Evolutionary conservation across 2,888 invertebrate species (phyloP).

Genomic region (Yponomeuta cagnagella): DNA sequence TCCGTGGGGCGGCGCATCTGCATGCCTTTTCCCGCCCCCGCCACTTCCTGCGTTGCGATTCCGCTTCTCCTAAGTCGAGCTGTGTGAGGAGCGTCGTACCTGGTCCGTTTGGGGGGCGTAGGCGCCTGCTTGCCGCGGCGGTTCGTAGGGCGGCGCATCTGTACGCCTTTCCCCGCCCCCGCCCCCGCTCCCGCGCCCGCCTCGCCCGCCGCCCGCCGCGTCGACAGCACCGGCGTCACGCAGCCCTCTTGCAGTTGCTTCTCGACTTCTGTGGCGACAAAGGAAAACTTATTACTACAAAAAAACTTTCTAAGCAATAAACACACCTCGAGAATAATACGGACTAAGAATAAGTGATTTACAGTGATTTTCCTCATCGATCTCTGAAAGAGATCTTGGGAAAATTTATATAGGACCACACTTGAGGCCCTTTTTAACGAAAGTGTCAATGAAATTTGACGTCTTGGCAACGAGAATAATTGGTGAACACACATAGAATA

Average conservation of each 20-base stretch:
- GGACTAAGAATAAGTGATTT: background rate
- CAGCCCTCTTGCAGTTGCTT: conserved; percentile 88
- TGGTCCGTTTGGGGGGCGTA: conserved; percentile 95
- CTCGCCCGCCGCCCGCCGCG: conserved; percentile 38
- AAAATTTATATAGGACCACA: no score
- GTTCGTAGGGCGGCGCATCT: conserved; percentile 90
- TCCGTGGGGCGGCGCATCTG: no score
- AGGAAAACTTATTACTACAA: background rate
- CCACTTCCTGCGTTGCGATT: no score
- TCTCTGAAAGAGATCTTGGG: no score
- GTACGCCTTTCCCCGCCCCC: conserved; percentile 79
- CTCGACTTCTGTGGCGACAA: conserved; percentile 86
- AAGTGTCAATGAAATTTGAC: no score
- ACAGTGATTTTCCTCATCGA: no score
- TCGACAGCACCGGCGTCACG: conserved; percentile 72
- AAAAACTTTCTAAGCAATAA: background rate
- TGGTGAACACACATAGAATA: no score
- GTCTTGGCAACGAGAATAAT: no score
- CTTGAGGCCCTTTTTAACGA: no score
- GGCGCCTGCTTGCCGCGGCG: conserved; percentile 95
- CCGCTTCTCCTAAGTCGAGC: no score
- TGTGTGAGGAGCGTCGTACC: conserved; percentile 64
- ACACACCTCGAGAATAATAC: background rate
- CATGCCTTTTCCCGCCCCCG: no score
- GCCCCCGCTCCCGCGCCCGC: conserved; percentile 29